Base-by-base conservation (phyloP, 92 coral and sea anemone genomes). In the Muricea muricata region DNA sequence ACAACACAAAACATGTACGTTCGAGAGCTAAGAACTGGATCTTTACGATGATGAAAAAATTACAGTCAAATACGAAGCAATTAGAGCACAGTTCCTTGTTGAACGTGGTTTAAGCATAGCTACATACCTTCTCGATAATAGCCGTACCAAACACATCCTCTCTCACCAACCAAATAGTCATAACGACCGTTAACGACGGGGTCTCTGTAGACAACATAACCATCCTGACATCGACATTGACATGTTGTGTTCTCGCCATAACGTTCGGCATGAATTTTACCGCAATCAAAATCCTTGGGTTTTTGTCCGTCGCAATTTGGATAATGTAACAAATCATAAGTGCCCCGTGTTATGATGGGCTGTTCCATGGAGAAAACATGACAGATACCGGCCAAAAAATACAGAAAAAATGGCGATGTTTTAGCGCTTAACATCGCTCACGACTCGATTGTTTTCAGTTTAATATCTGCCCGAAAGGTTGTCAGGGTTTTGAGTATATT, bases 311-410 rank as follows among this genome's bases (percentile, higher is more conserved):
- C 26, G 41, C 82, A 77, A 14, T 77, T 77, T 21, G 82, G 70
- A 37, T 46, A 77, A 33, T 31, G 82, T 6, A 77, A 20, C 32
- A 77, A n/a, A 21, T 77, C 82, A 30, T 77, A 77, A 1, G 67
- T 77, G 33, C 57, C 82, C 23, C 82, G 68, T 23, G 82, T 77
- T 3, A 77, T 77, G 15, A 77, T 56, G 11, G 82, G 70, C 2
- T 0, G 20, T 23, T 75, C 65, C 65, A 52, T 24, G 12, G 65
- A 48, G 13, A 7, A 45, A 47, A 75, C 63, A 29, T 41, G 2
- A 15, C 14, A 26, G 17, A 4, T 48, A 13, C 21, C 17, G 9
- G 24, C 48, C 21, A 56, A 25, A 68, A 26, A 34, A 34, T 34
- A 40, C 47, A 68, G 48, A 12, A 68, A 35, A 34, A 34, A 34